Base-by-base conservation (phyloP, 92 coral and sea anemone species). In the Umimayanthus chanpuru region DNA sequence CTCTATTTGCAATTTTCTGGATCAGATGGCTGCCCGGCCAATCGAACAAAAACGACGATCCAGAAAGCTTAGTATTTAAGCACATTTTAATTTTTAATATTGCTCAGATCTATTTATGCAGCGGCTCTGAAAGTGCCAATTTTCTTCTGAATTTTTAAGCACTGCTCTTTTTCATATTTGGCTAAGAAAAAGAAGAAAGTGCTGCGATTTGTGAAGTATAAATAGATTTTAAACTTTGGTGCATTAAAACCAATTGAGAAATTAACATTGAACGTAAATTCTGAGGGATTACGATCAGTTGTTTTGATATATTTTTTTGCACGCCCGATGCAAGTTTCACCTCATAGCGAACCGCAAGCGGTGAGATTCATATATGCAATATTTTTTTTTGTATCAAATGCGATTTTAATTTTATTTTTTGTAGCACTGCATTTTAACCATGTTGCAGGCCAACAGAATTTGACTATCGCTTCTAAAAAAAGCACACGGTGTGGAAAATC, bases 31-130 rank as follows among this genome's bases (percentile, higher is more conserved):
- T 73, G 47, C 2, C 43, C 5, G 36, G 41, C 20, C 28, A 44
- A 40, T n/a, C 39, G 9, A 77, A 77, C 81, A 40, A 41, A 47
- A 53, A 78, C 82, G 82, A 78, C 66, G 82, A 78, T 78, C 82
- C 65, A 44, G 58, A 44, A 47, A 78, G 40, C 2, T 26, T 4
- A 72, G 16, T 78, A 78, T 11, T 47, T 77, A 77, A 77, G 64
- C 64, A 77, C 41, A 41, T 77, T 25, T 10, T 5, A 47, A 50
- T 43, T 50, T 55, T 49, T 26, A 25, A 49, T 47, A 16, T 38
- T 76, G 14, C 18, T 56, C 80, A 76, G 53, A 6, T 40, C 49
- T 77, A 47, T 78, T 78, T 44, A 78, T 78, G 65, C 38, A 44
- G 64, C 4, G 82, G 25, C 82, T 14, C 39, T 7, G 5, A 25